These are phyloP conservation scores for Hyles euphorbiae DNA, from an alignment of 1,140 invertebrate genomes.

Conservation along the genomic window DNA sequence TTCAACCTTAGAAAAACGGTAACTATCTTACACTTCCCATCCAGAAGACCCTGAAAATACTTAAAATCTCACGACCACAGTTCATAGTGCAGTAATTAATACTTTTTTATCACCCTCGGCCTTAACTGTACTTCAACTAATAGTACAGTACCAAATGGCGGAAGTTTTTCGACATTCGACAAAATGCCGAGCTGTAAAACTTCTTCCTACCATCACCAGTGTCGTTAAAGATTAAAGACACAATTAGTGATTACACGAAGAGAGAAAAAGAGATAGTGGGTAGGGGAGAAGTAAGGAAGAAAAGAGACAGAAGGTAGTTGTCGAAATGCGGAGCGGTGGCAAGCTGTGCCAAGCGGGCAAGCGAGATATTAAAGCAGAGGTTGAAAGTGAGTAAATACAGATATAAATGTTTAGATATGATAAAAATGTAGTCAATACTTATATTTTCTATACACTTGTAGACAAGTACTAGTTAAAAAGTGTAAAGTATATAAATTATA, in stretches of 20 bases:
- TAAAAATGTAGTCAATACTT: background rate
- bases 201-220: background rate
- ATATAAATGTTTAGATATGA: background rate
- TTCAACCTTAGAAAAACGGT: no score
- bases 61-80: no score
- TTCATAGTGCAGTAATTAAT: no score
- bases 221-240: background rate
- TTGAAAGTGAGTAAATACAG: slow-evolving; percentile 3
- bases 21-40: no score
- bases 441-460: no score
- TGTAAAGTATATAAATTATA: no score
- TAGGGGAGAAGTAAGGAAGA: slow-evolving; percentile 1
- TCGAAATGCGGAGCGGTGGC: slow-evolving; percentile 1
- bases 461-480: no score
- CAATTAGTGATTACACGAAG: slow-evolving; percentile 2
- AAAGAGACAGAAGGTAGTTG: background rate
- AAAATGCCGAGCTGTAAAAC: background rate
- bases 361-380: slow-evolving; percentile 7
- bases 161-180: no score
- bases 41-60: no score
- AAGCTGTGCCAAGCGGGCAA: slow-evolving; percentile 6
- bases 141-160: no score
- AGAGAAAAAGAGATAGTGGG: slow-evolving; percentile 1
- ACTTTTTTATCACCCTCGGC: no score
- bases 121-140: no score